Conservation (phyloP, 2,888 invertebrate genomes). For the Sussaba pulchella region DNA sequence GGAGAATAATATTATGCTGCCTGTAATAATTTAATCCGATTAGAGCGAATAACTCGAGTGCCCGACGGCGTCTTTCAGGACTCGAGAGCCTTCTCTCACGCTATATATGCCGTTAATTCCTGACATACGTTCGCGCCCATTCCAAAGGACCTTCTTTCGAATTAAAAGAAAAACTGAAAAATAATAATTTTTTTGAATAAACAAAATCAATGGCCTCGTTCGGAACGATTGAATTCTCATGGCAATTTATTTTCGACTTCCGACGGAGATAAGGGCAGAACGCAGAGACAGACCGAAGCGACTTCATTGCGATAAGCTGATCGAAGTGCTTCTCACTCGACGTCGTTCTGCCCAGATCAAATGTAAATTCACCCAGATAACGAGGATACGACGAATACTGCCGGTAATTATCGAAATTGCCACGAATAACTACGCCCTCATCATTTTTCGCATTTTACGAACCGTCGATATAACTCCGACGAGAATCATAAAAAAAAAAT, state of each 20-base stretch:
- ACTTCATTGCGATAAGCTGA: not conserved
- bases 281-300: too few species aligned
- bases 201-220: conserved; percentile 29
- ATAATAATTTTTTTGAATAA: not conserved
- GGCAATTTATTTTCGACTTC: conserved; percentile 26
- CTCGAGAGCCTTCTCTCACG: conserved; percentile 29
- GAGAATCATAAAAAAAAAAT: not conserved
- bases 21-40: conserved; percentile 76
- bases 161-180: conserved; percentile 8
- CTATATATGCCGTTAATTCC: conserved; percentile 16
- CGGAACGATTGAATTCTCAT: conserved; percentile 47
- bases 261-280: not conserved
- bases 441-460: too few species aligned
- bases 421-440: too few species aligned
- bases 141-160: conserved; percentile 21
- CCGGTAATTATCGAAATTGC: too few species aligned
- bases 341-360: not conserved
- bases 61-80: conserved; percentile 58
- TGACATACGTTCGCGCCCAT: conserved; percentile 36
- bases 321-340: not conserved
- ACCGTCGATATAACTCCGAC: too few species aligned
- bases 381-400: too few species aligned
- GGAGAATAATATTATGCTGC: conserved; percentile 76
- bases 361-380: not conserved
- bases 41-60: conserved; percentile 71